A percentile compares a stretch with the other conserved stretches of the same genome.
Conservation (phyloP, 1,140 invertebrate species). For the Matsumurasca onukii region DNA sequence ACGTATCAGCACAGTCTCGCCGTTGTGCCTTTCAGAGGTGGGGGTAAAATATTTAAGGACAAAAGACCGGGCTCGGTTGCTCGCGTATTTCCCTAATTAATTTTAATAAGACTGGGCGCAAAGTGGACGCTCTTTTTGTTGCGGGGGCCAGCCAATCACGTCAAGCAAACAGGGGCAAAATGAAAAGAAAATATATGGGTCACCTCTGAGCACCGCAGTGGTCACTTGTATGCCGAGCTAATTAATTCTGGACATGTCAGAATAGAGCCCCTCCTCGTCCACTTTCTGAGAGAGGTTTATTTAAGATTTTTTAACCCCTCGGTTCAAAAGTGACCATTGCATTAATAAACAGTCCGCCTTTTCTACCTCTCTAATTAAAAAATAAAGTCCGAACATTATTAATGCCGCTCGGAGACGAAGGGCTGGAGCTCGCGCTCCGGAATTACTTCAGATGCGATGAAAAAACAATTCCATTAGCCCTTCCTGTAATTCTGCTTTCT, state of each 20-base stretch:
- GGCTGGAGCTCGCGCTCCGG: not conserved
- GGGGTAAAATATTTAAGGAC: too few relatives aligned
- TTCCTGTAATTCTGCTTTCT: slow-evolving; percentile 2
- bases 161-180: slow-evolving; percentile 28
- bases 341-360: slow-evolving; percentile 23
- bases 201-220: slow-evolving; percentile 3
- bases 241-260: not conserved
- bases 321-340: slow-evolving; percentile 9
- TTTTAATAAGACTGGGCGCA: not conserved
- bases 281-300: not conserved
- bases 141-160: not conserved
- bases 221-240: not conserved
- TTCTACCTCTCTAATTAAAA: slow-evolving; percentile 22
- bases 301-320: slow-evolving; percentile 23
- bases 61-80: too few relatives aligned
- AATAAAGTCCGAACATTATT: slow-evolving; percentile 16
- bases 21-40: too few relatives aligned
- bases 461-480: slow-evolving; percentile 23
- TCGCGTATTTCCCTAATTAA: not conserved
- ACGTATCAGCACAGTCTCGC: too few relatives aligned
- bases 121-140: not conserved
- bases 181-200: slow-evolving; percentile 29
- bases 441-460: slow-evolving; percentile 23
- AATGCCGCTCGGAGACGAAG: slow-evolving; percentile 17
- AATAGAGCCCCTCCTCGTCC: not conserved